Evolutionary conservation across 2,797 vertebrate genomes (phyloP), one percentile per base, ranked within the genome.

Genomic region (Oceanodroma leucorhoa): DNA sequence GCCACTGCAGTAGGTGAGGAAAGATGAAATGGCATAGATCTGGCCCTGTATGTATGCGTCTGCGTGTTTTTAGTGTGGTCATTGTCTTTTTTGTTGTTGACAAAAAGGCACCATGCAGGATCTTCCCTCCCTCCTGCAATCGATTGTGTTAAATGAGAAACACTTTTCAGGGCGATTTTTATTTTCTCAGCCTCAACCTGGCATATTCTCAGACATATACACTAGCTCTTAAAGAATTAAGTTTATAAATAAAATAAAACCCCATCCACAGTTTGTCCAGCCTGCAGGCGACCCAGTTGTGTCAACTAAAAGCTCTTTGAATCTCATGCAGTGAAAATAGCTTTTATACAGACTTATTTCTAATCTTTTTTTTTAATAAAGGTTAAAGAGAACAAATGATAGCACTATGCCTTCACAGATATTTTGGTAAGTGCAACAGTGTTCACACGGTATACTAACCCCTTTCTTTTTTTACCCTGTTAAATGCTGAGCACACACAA

Each of bases 311-410:
- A 82, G 54, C 51, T 64, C 34, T 94, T 80, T 88, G 53, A 61
- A 70, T 64, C 18, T 93, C 67, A n/a, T 36, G 41, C 45, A 6
- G 10, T 73, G 78, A 72, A 95, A 95, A 91, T 71, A 18, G 18
- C 26, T 94, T 93, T 86, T 77, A 46, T 72, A 95, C 65, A 87
- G 75, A 92, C 89, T 93, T 90, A n/a, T 80, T 95, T 93, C 10
- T 79, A 51, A 54, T 83, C 3, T 29, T 53, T 77, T 45, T 53
- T 40, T 36, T 38, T 16, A 10, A 58, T 78, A 64, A 84, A 84
- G 15, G 34, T 85, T 96, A 81, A 94, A 83, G 38, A 50, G n/a
- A 87, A 48, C 17, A 90, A 89, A 79, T 53, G 11, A 57, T 81
- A 77, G 30, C 54, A 30, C 24, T 66, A 5, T 0, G 1, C 32